Percentiles rank a stretch among this genome's conserved stretches.
Evolutionary conservation across 2,888 invertebrate genomes (phyloP).

Genomic region (Agriopis leucophaearia): DNA sequence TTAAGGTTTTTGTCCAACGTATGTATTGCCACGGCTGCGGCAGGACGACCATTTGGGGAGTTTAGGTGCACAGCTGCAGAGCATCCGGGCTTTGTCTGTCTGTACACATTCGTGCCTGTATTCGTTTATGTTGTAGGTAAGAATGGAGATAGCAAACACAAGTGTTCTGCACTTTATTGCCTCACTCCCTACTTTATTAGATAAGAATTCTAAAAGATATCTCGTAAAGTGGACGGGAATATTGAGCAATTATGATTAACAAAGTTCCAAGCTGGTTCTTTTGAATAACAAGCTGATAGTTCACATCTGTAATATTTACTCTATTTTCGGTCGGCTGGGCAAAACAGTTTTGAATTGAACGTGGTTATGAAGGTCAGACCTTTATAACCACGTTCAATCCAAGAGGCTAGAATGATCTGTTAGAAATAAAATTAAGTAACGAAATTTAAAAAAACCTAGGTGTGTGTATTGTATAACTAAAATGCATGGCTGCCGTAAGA

Average conservation of each 20-base stretch:
- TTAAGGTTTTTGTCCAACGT: slow-evolving; percentile 29
- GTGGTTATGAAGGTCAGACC: background rate
- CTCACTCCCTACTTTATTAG: slow-evolving; percentile 19
- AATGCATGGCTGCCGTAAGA: background rate
- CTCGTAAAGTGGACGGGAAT: slow-evolving; percentile 17
- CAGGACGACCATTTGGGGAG: slow-evolving; percentile 45
- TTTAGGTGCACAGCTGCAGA: slow-evolving; percentile 73
- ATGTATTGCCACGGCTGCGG: slow-evolving; percentile 22
- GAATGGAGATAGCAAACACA: slow-evolving; percentile 40
- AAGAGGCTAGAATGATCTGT: background rate
- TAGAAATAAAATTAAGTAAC: background rate
- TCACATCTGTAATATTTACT: slow-evolving; percentile 4
- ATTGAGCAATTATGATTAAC: slow-evolving; percentile 27
- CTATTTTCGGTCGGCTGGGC: background rate
- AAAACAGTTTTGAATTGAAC: slow-evolving; percentile 4
- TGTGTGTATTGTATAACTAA: background rate
- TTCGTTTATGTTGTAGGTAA: slow-evolving; percentile 32
- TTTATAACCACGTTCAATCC: too few species aligned
- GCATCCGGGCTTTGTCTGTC: slow-evolving; percentile 65
- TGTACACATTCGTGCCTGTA: slow-evolving; percentile 32
- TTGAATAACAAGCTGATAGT: slow-evolving; percentile 7
- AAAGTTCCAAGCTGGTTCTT: slow-evolving; percentile 13
- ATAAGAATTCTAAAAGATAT: slow-evolving; percentile 21
- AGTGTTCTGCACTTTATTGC: slow-evolving; percentile 45
- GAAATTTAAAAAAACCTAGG: background rate